phyloP scores from a whole-genome alignment of 2,888 invertebrate species.

The Xylota sylvarum region DNA sequence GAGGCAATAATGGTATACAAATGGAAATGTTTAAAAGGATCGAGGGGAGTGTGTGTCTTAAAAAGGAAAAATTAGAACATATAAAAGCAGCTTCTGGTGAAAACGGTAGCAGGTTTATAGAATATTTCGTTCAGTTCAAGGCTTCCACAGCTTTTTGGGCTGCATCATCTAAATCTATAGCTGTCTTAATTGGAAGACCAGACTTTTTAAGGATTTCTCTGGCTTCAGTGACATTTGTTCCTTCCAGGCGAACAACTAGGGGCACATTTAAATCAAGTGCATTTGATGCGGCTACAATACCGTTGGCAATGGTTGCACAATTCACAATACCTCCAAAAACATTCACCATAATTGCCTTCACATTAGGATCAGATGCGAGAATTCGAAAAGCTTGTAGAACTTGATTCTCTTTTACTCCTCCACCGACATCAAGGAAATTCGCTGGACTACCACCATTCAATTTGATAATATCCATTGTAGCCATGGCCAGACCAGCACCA shows the following conservation, averaged over 20 bases:
- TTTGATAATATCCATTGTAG: slow-evolving; percentile 99
- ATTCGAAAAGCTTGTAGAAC: slow-evolving; percentile 97
- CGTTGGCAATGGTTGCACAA: slow-evolving; percentile 98
- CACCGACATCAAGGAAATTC: slow-evolving; percentile 99
- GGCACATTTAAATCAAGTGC: slow-evolving; percentile 93
- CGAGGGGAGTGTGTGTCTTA: neutral
- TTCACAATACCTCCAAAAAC: slow-evolving; percentile 99
- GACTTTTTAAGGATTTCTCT: slow-evolving; percentile 93
- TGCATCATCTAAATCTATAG: slow-evolving; percentile 95
- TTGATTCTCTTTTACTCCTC: slow-evolving; percentile 97
- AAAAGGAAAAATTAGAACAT: neutral
- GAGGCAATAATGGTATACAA: neutral
- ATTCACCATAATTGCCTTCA: slow-evolving; percentile 98
- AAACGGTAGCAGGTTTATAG: neutral
- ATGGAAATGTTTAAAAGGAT: slow-evolving; percentile 40
- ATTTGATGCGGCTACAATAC: slow-evolving; percentile 95
- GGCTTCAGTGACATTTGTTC: slow-evolving; percentile 95
- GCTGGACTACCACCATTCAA: slow-evolving; percentile 98
- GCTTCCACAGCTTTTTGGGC: slow-evolving; percentile 93
- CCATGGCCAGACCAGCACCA: slow-evolving; percentile 99
- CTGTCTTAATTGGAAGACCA: slow-evolving; percentile 92
- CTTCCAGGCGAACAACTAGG: slow-evolving; percentile 97
- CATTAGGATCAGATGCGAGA: slow-evolving; percentile 93
- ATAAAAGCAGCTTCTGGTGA: slow-evolving; percentile 35
- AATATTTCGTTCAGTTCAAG: slow-evolving; percentile 77